Evolutionary conservation across 2,797 vertebrate genomes (phyloP).

Genomic region (Peromyscus attwateri): DNA sequence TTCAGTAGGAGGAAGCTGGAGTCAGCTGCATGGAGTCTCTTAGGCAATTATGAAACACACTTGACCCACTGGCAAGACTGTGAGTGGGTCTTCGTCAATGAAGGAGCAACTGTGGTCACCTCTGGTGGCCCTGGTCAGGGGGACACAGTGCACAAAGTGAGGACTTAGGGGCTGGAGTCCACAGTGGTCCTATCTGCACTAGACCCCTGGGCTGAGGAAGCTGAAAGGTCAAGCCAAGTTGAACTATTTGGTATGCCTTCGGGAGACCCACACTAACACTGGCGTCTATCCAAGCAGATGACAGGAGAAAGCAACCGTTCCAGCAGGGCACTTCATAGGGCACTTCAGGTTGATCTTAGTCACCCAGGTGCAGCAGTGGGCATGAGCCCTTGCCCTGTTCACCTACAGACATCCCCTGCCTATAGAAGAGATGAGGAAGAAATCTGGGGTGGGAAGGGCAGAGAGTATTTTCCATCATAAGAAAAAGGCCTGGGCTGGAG

Average conservation of each 20-base stretch:
- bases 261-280: neutral
- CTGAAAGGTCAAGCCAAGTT: neutral
- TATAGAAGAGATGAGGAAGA: neutral
- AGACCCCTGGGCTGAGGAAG: neutral
- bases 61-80: neutral
- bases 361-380: rapidly evolving
- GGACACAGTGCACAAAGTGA: neutral
- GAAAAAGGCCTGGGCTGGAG: neutral
- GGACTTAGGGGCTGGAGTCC: neutral
- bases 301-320: neutral
- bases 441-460: neutral
- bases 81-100: neutral
- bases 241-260: neutral
- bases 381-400: too few species aligned
- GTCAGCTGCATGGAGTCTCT: neutral
- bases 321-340: neutral
- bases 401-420: rapidly evolving
- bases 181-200: neutral
- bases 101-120: neutral
- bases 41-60: neutral
- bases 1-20: too few species aligned
- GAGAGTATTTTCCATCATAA: too few species aligned
- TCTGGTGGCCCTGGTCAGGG: neutral
- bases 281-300: rapidly evolving
- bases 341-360: neutral